phyloP scores from a whole-genome alignment of 1,140 invertebrate genomes.

The Hycleus phaleratus region DNA sequence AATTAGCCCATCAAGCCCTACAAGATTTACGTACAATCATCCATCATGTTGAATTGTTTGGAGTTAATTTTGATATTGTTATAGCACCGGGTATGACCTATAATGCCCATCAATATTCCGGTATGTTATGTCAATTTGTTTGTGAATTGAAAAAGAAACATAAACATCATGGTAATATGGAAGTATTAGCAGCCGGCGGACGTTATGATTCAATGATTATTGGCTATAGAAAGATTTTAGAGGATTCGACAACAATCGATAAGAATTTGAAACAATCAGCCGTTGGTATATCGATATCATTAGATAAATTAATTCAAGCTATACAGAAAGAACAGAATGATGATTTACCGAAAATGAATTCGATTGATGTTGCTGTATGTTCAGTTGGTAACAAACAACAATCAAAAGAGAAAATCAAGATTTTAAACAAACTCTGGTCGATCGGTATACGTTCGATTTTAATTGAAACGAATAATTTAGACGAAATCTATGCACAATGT shows the following conservation, averaged over 20 bases:
- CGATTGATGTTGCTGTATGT: constrained; percentile 61
- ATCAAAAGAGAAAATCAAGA: constrained; percentile 54
- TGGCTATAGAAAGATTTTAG: constrained; percentile 37
- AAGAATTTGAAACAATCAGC: constrained; percentile 48
- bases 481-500: constrained; percentile 62
- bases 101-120: constrained; percentile 58
- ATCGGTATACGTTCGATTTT: constrained; percentile 41
- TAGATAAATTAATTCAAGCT: constrained; percentile 59
- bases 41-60: constrained; percentile 58
- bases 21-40: constrained; percentile 66
- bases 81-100: constrained; percentile 57
- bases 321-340: constrained; percentile 43
- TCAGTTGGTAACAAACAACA: constrained; percentile 48
- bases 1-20: constrained; percentile 59
- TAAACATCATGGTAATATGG: constrained; percentile 41
- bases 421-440: constrained; percentile 42
- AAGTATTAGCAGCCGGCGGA: constrained; percentile 43
- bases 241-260: constrained; percentile 25
- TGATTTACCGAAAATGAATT: constrained; percentile 33
- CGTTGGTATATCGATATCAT: constrained; percentile 66
- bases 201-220: constrained; percentile 44
- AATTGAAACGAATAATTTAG: constrained; percentile 44
- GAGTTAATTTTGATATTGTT: constrained; percentile 59
- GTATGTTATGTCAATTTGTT: constrained; percentile 65
- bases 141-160: constrained; percentile 54